A percentile compares a stretch with the other conserved stretches of the same genome.
Conservation (phyloP, 2,888 invertebrate species). For the Drosophila buzzatii region DNA sequence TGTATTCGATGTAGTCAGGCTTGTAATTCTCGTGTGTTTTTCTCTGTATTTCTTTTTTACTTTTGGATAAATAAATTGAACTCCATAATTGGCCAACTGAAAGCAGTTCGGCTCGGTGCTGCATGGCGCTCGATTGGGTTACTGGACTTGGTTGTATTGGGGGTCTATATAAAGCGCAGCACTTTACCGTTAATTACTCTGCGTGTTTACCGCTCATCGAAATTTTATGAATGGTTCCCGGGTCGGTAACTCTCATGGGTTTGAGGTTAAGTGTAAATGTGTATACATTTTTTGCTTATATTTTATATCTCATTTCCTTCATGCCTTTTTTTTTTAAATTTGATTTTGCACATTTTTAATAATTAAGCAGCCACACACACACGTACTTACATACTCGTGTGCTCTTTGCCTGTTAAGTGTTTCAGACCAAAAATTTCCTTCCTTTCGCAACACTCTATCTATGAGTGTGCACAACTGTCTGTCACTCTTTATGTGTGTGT, state of each 20-base stretch:
- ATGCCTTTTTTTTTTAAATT: constrained; percentile 40
- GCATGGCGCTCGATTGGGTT: constrained; percentile 13
- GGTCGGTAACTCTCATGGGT: constrained; percentile 22
- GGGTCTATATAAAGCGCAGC: constrained; percentile 57
- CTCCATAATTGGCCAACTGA: constrained; percentile 78
- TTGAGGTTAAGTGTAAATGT: constrained; percentile 72
- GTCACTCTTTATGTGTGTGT: constrained; percentile 1
- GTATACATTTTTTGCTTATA: constrained; percentile 33
- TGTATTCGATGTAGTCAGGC: constrained; percentile 38
- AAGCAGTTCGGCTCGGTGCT: constrained; percentile 35
- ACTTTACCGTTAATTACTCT: constrained; percentile 78
- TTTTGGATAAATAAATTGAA: constrained; percentile 67
- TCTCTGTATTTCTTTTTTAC: constrained; percentile 38
- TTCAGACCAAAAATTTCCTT: constrained; percentile 26
- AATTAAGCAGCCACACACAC: constrained; percentile 48
- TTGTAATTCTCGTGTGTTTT: constrained; percentile 33
- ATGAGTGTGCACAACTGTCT: constrained; percentile 46
- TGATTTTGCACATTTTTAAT: constrained; percentile 66
- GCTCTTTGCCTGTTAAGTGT: constrained; percentile 38
- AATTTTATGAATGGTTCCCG: constrained; percentile 70
- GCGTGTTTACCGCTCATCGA: constrained; percentile 79
- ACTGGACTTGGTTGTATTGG: constrained; percentile 6
- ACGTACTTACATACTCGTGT: constrained; percentile 19
- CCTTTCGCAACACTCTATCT: constrained; percentile 19
- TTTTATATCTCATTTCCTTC: constrained; percentile 8